phyloP scores from a whole-genome alignment of 2,888 invertebrate species.

The Chymomyza caudatula region DNA sequence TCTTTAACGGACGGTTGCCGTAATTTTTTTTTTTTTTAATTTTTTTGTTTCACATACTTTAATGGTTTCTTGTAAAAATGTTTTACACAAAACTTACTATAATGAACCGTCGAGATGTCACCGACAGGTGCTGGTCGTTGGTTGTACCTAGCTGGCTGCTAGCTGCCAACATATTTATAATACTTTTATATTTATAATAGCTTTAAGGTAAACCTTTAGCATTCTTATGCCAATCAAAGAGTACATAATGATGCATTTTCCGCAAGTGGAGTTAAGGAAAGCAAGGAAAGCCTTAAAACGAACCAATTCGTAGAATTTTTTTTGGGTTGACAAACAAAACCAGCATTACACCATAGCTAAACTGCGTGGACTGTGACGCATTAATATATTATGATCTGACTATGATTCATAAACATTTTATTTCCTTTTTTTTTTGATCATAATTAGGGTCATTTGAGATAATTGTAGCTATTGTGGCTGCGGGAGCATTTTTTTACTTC shows the following conservation, averaged over 20 bases:
- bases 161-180: too few species aligned
- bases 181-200: too few species aligned
- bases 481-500: constrained; percentile 19
- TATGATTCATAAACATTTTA: too few species aligned
- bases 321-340: not conserved
- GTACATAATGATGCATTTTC: not conserved
- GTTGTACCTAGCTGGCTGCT: not conserved
- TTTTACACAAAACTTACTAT: not conserved
- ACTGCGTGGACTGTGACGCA: not conserved
- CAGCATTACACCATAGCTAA: too few species aligned
- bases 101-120: not conserved
- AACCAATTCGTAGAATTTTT: constrained; percentile 10
- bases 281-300: too few species aligned
- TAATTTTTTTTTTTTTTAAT: constrained; percentile 19
- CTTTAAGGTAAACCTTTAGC: constrained; percentile 77
- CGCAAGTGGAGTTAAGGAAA: not conserved
- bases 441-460: constrained; percentile 74
- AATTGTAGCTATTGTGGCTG: constrained; percentile 65
- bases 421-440: constrained; percentile 55
- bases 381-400: not conserved
- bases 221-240: constrained; percentile 75
- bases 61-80: constrained; percentile 67
- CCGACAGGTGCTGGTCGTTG: not conserved
- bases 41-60: constrained; percentile 42
- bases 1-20: constrained; percentile 65